phyloP scores from a whole-genome alignment of 2,888 invertebrate genomes.

The Thymelicus lineola region DNA sequence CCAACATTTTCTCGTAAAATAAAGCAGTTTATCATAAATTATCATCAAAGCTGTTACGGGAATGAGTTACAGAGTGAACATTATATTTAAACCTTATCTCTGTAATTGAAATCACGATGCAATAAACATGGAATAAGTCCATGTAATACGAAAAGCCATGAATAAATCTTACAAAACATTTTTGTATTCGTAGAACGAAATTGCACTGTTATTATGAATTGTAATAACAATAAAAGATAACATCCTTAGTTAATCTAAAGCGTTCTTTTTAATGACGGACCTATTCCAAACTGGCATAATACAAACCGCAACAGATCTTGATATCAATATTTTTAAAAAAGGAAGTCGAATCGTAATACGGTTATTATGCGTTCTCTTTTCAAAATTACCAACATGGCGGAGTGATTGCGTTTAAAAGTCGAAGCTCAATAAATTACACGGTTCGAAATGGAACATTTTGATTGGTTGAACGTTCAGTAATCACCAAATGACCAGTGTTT shows the following conservation, averaged over 20 bases:
- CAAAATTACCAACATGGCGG: slow-evolving; percentile 77
- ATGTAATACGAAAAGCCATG: slow-evolving; percentile 61
- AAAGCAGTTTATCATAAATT: slow-evolving; percentile 47
- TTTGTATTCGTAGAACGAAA: slow-evolving; percentile 14
- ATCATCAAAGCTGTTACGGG: slow-evolving; percentile 53
- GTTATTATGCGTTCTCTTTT: slow-evolving; percentile 52
- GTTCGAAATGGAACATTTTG: slow-evolving; percentile 62
- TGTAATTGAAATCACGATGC: slow-evolving; percentile 76
- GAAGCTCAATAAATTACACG: slow-evolving; percentile 74
- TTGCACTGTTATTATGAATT: slow-evolving; percentile 28
- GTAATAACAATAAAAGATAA: slow-evolving; percentile 14
- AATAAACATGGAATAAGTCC: slow-evolving; percentile 46
- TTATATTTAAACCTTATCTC: slow-evolving; percentile 64
- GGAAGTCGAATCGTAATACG: slow-evolving; percentile 59
- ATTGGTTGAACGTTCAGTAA: slow-evolving; percentile 69
- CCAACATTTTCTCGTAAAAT: slow-evolving; percentile 16
- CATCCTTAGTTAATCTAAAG: slow-evolving; percentile 17
- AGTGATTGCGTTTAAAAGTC: slow-evolving; percentile 71
- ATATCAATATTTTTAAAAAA: slow-evolving; percentile 51
- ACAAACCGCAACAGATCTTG: slow-evolving; percentile 26
- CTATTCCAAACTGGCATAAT: slow-evolving; percentile 12
- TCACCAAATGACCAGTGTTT: slow-evolving; percentile 66
- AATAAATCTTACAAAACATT: slow-evolving; percentile 57
- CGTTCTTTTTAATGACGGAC: slow-evolving; percentile 20
- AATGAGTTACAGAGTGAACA: slow-evolving; percentile 48